Evolutionary conservation across 35 echinoderm and acorn worm genomes (phyloP), one percentile per base, ranked within the genome.

Genomic region (Chiridota heheva): DNA sequence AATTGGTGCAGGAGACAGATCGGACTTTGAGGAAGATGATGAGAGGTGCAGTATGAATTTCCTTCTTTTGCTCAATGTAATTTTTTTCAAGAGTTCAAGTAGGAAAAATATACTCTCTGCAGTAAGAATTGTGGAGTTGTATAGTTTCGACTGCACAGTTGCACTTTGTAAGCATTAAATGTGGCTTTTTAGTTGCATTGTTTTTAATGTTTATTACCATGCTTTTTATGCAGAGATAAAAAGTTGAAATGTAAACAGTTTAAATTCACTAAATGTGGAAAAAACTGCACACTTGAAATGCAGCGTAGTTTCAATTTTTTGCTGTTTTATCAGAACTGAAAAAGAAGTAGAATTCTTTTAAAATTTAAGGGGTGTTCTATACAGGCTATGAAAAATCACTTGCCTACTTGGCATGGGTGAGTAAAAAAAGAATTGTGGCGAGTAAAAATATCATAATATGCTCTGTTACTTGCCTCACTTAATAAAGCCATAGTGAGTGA

Each of bases 1-100:
- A 4, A 72, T 86, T 27, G 83, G 83, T 42, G 83, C 83, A 1
- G 83, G 61, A 0, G 78, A 67, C 17, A 64, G 65, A 18, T 86
- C 83, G 24, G 83, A 86, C 20, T 47, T 86, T 77, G 70, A 86
- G 13, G 51, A 77, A 53, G 70, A 86, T 40, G 47, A 60, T 69
- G 62, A 58, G 71, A 34, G 39, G 0, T 17, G 20, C 57, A 44
- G 41, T 16, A 28, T 18, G 57, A 1, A 15, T 1, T 20, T 36
- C 3, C 5, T 64, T 51, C 77, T 26, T 30, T 69, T 81, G 4
- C 17, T 41, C 3, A 30, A 7, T 81, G 13, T 79, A 16, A 60
- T 3, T 7, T 18, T 47, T 25, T 18, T 22, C 8, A 7, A 30
- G 8, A 75, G 18, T 29, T 43, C 26, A n/a, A n/a, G 61, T 65